Evolutionary conservation across 1,140 invertebrate species (phyloP).

Genomic region (Cydia pomonella): DNA sequence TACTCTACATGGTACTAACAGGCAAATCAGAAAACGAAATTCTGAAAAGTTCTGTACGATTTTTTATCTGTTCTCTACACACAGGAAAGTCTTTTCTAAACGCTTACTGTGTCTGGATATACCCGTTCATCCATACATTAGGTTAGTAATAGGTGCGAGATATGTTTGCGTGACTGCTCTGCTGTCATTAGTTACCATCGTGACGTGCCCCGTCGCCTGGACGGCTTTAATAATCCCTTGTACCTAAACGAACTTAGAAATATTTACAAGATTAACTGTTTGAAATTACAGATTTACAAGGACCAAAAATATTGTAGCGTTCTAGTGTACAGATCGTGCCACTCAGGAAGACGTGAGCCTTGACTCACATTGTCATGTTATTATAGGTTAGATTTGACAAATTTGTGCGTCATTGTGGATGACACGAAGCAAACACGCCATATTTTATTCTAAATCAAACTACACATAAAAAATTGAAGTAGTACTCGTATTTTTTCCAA

Average conservation of each 20-base stretch:
- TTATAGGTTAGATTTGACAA: too few relatives aligned
- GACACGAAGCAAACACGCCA: too few relatives aligned
- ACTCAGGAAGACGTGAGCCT: too few relatives aligned
- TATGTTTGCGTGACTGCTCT: not conserved
- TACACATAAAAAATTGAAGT: not conserved
- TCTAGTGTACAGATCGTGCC: too few relatives aligned
- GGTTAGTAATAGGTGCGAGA: not conserved
- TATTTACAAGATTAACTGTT: not conserved
- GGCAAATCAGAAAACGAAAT: too few relatives aligned
- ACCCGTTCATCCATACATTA: not conserved
- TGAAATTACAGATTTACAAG: not conserved
- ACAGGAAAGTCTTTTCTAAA: too few relatives aligned
- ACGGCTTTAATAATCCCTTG: not conserved
- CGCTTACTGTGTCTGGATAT: not conserved
- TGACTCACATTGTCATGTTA: too few relatives aligned
- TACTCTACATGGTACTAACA: too few relatives aligned
- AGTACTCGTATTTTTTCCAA: slow-evolving; percentile 5
- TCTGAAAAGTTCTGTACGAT: too few relatives aligned
- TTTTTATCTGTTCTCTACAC: too few relatives aligned
- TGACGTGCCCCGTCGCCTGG: not conserved
- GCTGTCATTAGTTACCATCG: slow-evolving; percentile 16
- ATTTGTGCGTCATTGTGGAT: too few relatives aligned
- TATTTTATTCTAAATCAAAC: not conserved
- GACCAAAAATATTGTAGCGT: not conserved
- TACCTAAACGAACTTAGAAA: not conserved